Base-by-base conservation (phyloP, 2,888 invertebrate species). In the Cryptocheilus praepositus region DNA sequence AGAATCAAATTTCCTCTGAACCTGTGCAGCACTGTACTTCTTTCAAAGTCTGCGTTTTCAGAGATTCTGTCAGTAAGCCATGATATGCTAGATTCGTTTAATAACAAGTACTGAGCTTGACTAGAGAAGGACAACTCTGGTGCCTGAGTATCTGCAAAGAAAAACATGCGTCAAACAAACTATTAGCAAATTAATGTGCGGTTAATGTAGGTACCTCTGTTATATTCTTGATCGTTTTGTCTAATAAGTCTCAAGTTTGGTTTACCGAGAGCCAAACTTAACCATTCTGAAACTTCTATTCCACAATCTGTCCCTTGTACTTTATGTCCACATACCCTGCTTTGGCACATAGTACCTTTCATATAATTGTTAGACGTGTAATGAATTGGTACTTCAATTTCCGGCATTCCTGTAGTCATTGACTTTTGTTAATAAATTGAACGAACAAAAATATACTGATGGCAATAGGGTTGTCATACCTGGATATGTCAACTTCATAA, bases 1-100 rank as follows among this genome's bases (percentile, higher is more conserved):
- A 98, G 91, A 1, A 98, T 91, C 46, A 99, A 91, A 89, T 99
- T 99, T n/a, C 95, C 95, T 83, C 99, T 92, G 89, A 99, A 98
- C 78, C 98, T 91, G 70, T 92, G 91, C 2, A 95, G 90, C 44
- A 96, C 90, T 74, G 92, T 91, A 43, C 93, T 91, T 51, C 91
- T 83, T 53, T 89, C 81, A 44, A 90, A 90, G 67, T 92, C 91
- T 3, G 79, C 75, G 46, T 84, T 72, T 7, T 85, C 77, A 44
- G 90, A 85, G 43, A 95, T 90, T 87, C 91, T 92, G 59, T 91
- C 89, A 64, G 89, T 89, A 56, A 98, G 89, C 92, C 94, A 94
- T 68, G 91, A 88, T 0, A 97, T 93, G 72, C 97, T 97, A 0
- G 94, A 91, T 79, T 91, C 90, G 86, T 95, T 96, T 60, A 98